Base-by-base conservation (phyloP, 1,140 invertebrate species). In the Spodoptera litura region DNA sequence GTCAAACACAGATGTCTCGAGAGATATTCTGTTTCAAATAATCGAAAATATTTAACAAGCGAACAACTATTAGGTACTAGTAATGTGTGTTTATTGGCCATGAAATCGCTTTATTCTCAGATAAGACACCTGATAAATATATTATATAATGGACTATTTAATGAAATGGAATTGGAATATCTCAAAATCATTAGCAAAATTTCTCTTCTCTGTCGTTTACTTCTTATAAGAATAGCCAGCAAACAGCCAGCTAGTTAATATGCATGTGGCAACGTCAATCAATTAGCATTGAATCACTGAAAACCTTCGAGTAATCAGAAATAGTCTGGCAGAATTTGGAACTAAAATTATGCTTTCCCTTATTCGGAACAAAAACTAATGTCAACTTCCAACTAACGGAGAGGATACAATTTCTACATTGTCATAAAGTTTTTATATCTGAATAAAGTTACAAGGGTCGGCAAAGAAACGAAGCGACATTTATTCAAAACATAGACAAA, bases 401-500 rank as follows among this genome's bases (percentile, higher is more conserved):
- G 13, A n/a, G 61, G 61, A 20, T 20, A 64, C 35, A 44, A 64
- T 64, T 64, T 64, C 61, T 38, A 38, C 35, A 38, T 9, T 64
- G 61, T 44, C 61, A 64, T 64, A 64, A 64, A 64, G 61, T 64
- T 64, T 64, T 64, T 64, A 64, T n/a, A 44, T 64, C 64, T 55
- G 38, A 15, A 66, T 66, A 66, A 20, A 55, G 38, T 68, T 27
- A 64, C 61, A 44, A 64, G 64, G 64, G 64, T 68, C 64, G 49
- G 44, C 64, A 49, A 68, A 68, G 64, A 68, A 68, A 27, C 49
- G 49, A 68, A 13, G n/a, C 44, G 44, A 68, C 64, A 68, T 68
- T 68, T 68, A 68, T 68, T 68, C 44, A 51, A 68, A 68, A 68
- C 64, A 68, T 68, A 68, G 64, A 68, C 64, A 51, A 49, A 38